Evolutionary conservation across 2,888 invertebrate genomes (phyloP), one percentile per base, ranked within the genome.

Genomic region (Cactoblastis cactorum): DNA sequence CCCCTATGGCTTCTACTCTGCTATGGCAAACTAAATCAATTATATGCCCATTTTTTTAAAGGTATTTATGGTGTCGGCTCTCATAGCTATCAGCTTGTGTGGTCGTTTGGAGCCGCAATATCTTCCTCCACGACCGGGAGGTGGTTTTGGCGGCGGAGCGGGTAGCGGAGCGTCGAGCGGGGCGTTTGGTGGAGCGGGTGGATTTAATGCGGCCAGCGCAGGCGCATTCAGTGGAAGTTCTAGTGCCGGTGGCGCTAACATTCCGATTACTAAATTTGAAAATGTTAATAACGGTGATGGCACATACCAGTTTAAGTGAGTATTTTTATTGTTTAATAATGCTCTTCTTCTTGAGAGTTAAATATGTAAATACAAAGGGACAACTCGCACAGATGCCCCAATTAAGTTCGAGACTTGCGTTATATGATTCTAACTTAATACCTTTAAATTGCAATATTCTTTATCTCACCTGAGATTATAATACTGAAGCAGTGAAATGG

Each of bases 251-350:
- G 92, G 82, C 18, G 70, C 77, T 9, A 77, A 83, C 56, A 80
- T 83, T 57, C 93, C 93, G 6, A 93, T 93, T 59, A 76, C 92
- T 11, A 90, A 90, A 59, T 92, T 91, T 65, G 91, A 92, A 57
- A 93, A 92, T 59, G 91, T 88, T 51, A 93, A 93, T 78, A 92
- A 93, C 64, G 92, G 92, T 35, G 92, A 92, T 62, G 93, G 93
- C 55, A 91, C 83, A 60, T 94, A 94, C 67, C 90, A 85, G 56
- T 93, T 92, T 77, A 91, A 91, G 93, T 93, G 73, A 72, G 28
- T 28, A 28, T 8, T 28, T 28, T 9, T 6, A 4, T 28, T 28
- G 9, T 28, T 9, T 28, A 6, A 5, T 5, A 4, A 6, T 6
- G 8, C 28, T 6, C 1, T 9, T 28, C 9, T 9, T 28, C 3